Evolutionary conservation across 2,113 vertebrate species (phyloP).

Genomic region (Labeo catla): DNA sequence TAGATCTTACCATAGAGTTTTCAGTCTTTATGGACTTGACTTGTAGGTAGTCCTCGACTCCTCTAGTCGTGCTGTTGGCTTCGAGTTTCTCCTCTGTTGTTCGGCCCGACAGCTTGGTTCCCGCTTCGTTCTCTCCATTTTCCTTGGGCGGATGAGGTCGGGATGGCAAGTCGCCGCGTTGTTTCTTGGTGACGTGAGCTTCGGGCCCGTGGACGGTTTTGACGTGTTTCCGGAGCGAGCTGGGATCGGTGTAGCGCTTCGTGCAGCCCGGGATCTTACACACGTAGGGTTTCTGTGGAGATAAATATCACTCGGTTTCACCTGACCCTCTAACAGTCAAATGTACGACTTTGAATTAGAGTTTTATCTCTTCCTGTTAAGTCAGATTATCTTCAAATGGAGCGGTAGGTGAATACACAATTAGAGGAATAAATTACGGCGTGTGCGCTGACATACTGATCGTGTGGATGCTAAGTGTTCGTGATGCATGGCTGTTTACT

Average conservation of each 20-base stretch:
- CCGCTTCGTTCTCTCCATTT: slow-evolving; percentile 85
- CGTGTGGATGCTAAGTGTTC: slow-evolving; percentile 2
- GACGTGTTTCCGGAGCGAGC: slow-evolving; percentile 96
- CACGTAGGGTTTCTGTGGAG: slow-evolving; percentile 92
- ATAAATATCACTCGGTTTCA: slow-evolving; percentile 15
- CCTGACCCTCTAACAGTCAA: slow-evolving; percentile 24
- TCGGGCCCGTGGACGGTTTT: slow-evolving; percentile 97
- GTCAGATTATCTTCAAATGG: slow-evolving; percentile 41
- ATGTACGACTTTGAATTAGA: slow-evolving; percentile 55
- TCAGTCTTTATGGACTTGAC: slow-evolving; percentile 91
- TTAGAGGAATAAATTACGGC: slow-evolving; percentile 52
- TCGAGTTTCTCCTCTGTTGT: slow-evolving; percentile 74
- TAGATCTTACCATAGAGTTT: slow-evolving; percentile 88
- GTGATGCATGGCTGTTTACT: slow-evolving; percentile 46
- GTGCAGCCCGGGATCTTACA: slow-evolving; percentile 98
- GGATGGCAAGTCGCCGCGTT: slow-evolving; percentile 85
- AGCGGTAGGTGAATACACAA: slow-evolving; percentile 38
- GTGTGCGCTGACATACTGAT: slow-evolving; percentile 24
- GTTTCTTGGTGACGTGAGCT: slow-evolving; percentile 96
- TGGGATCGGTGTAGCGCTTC: slow-evolving; percentile 97
- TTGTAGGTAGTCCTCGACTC: slow-evolving; percentile 86
- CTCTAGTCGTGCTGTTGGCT: slow-evolving; percentile 79
- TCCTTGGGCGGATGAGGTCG: slow-evolving; percentile 82
- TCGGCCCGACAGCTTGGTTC: slow-evolving; percentile 76
- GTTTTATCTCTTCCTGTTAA: slow-evolving; percentile 37